Conservation (phyloP, 2,888 invertebrate genomes). For the Eilema caniola region DNA sequence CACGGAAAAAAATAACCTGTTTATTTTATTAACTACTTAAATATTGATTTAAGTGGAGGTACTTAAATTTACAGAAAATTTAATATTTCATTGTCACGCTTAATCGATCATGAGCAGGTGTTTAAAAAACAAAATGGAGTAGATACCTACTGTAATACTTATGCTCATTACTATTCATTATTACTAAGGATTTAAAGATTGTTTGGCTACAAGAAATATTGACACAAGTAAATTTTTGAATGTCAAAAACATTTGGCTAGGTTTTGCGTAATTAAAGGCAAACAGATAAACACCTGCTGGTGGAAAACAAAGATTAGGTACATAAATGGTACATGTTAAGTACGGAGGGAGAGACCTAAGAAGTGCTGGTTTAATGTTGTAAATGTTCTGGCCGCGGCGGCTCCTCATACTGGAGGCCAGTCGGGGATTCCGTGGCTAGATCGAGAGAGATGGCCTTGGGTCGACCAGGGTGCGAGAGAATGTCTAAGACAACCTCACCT, state of each 20-base stretch:
- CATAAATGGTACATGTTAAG: conserved; percentile 32
- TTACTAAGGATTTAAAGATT: background rate
- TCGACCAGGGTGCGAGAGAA: too few species aligned
- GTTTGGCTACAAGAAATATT: background rate
- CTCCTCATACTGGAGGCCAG: too few species aligned
- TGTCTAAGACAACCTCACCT: too few species aligned
- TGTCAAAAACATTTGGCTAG: background rate
- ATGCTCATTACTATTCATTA: background rate
- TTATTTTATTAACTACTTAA: background rate
- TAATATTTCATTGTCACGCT: background rate
- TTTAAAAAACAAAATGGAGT: conserved; percentile 2
- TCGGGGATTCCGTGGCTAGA: too few species aligned
- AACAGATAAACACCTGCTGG: conserved; percentile 40
- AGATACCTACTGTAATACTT: background rate
- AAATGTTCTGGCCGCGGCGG: too few species aligned
- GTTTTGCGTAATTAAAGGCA: background rate
- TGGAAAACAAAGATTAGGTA: conserved; percentile 43
- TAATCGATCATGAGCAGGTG: conserved; percentile 4
- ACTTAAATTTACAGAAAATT: background rate
- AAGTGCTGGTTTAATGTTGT: too few species aligned
- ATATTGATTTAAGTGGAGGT: background rate
- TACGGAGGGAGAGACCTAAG: conserved; percentile 32
- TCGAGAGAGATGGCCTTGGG: too few species aligned
- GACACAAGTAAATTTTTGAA: background rate
- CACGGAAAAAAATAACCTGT: background rate